Conservation (phyloP, 2,113 vertebrate species). For the Mesembrinibis cayennensis region DNA sequence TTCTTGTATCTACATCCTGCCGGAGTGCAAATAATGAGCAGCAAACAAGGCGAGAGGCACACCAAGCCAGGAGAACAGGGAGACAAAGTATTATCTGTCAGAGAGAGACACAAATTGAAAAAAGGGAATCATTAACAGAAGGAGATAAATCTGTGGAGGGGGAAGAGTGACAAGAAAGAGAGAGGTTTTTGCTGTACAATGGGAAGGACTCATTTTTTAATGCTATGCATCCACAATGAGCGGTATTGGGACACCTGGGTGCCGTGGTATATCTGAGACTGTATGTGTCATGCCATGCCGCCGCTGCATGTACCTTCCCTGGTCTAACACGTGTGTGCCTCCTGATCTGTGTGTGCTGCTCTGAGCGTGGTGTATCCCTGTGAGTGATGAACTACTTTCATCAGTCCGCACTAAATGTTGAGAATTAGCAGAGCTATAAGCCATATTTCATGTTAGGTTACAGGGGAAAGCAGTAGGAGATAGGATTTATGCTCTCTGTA, state of each 20-base stretch:
- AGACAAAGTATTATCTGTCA: conserved; percentile 57
- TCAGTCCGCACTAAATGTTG: conserved; percentile 28
- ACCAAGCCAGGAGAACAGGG: conserved; percentile 51
- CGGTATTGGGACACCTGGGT: not conserved
- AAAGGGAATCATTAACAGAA: conserved; percentile 52
- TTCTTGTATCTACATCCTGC: conserved; percentile 60
- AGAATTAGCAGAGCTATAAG: conserved; percentile 39
- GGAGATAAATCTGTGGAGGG: conserved; percentile 42
- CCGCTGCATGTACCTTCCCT: not conserved
- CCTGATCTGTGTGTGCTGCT: not conserved
- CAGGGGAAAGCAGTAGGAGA: conserved; percentile 33
- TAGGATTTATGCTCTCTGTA: conserved; percentile 32
- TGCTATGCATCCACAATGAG: not conserved
- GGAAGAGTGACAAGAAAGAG: not conserved
- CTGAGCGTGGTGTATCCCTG: not conserved
- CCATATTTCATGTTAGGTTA: conserved; percentile 40
- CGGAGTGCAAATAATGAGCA: conserved; percentile 59
- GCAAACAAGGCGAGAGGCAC: conserved; percentile 55
- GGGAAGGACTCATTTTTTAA: conserved; percentile 26
- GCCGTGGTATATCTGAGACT: not conserved
- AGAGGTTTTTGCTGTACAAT: not conserved
- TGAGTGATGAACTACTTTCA: conserved; percentile 53
- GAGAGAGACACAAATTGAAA: conserved; percentile 55
- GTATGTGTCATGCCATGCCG: not conserved
- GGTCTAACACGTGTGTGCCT: not conserved